phyloP scores from a whole-genome alignment of 2,113 vertebrate genomes.

The Tenrec ecaudatus region DNA sequence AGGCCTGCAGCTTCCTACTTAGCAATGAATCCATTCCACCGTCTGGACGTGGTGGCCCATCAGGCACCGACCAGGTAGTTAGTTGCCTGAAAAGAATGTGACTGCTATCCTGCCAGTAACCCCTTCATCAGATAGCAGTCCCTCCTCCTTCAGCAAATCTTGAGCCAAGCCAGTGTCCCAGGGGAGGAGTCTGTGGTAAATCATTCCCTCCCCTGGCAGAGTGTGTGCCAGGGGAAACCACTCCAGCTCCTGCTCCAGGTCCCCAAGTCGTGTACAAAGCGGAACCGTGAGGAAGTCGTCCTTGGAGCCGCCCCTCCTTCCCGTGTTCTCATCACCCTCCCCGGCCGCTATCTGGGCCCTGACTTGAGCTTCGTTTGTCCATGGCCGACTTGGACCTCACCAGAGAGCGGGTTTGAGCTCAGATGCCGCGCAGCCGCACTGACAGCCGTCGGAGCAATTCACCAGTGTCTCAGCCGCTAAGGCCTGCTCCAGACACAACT shows the following conservation, averaged over 20 bases:
- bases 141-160: neutral
- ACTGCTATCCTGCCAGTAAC: neutral
- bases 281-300: neutral
- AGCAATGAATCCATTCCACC: neutral
- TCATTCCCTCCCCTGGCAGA: slow-evolving; percentile 14
- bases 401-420: neutral
- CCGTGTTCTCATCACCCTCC: neutral
- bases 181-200: neutral
- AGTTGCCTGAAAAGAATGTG: neutral
- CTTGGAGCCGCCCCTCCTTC: neutral
- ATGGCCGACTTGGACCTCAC: neutral
- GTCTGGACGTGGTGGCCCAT: rapidly evolving
- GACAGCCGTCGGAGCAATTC: neutral
- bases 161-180: neutral
- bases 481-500: slow-evolving; percentile 50
- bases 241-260: neutral
- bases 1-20: slow-evolving; percentile 35
- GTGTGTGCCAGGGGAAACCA: neutral
- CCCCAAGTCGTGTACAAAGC: neutral
- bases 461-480: slow-evolving; percentile 10
- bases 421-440: neutral
- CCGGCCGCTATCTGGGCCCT: neutral
- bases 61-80: slow-evolving; percentile 51
- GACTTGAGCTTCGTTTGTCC: neutral
- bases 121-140: neutral